Conservation (phyloP, 1,140 invertebrate genomes). For the Aporrectodea caliginosa region DNA sequence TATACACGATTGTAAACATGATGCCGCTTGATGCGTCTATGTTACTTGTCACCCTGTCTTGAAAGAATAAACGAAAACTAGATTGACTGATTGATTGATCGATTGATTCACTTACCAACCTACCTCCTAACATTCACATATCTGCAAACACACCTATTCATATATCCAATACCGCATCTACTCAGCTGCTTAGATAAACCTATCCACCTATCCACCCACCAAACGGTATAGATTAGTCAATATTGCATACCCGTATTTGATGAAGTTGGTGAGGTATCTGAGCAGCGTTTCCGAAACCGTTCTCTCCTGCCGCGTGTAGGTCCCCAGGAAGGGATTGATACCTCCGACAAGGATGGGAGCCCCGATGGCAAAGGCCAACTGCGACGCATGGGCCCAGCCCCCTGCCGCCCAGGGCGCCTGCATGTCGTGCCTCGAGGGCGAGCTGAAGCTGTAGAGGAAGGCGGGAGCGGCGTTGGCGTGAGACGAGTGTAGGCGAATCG, state of each 20-base stretch:
- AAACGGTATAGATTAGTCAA: no score
- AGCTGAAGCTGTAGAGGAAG: conserved; percentile 74
- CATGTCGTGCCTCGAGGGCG: conserved; percentile 85
- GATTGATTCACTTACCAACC: no score
- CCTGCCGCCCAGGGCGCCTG: conserved; percentile 65
- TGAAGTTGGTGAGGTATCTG: conserved; percentile 94
- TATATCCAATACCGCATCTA: no score
- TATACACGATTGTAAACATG: no score
- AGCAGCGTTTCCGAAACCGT: conserved; percentile 87
- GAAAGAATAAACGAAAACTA: no score
- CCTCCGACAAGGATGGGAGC: conserved; percentile 71
- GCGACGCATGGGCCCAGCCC: conserved; percentile 83
- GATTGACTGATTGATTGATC: no score
- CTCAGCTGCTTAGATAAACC: no score
- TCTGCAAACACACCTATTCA: no score
- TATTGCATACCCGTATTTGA: conserved; percentile 82
- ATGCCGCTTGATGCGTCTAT: no score
- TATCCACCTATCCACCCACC: no score
- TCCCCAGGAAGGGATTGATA: conserved; percentile 22
- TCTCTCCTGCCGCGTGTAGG: conserved; percentile 68
- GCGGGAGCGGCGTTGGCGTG: not conserved
- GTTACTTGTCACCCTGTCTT: no score
- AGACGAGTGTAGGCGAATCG: not conserved
- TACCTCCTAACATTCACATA: no score
- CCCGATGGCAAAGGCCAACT: conserved; percentile 86